Base-by-base conservation (phyloP, 1,140 invertebrate genomes). In the Watersipora subatra region DNA sequence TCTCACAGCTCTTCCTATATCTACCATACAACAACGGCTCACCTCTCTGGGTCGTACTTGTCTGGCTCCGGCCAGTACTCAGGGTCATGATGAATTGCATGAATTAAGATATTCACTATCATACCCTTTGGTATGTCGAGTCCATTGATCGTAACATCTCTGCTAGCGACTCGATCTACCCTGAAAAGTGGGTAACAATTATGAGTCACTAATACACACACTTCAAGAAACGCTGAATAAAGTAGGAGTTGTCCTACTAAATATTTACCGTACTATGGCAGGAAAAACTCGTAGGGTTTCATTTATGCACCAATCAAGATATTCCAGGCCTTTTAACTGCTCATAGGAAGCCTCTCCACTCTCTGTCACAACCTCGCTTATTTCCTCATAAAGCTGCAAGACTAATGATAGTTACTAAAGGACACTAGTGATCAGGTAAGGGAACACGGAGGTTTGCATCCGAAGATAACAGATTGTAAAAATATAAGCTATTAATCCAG, bases 41-140 rank as follows among this genome's bases (percentile, higher is more conserved):
- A 71, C 64, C 89, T 79, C 15, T 84, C 81, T 0, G 89, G 89
- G 24, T 81, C 81, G 72, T 88, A 94, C n/a, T 77, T 71, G 12
- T 87, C 80, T 0, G 91, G 89, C 24, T 90, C 77, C 20, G 70
- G 67, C 87, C 89, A 93, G 55, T 83, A 75, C 1, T 80, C 70
- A 0, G 86, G 82, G 73, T 91, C 84, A 81, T 86, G 88, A 73
- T 93, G 89, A 25, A 93, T 82, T 12, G 88, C 86, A 87, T 89
- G 92, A 68, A 89, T 85, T 1, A 91, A 73, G 0, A 90, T 86
- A 1, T 92, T 78, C 0, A 90, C 76, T 2, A 84, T 81, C 0
- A 87, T 86, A n/a, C 84, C 84, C 66, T 65, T 64, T 20, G 71
- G 71, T 2, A 72, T 67, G 1, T 63, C 64, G 25, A 63, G 66